Base-by-base conservation (phyloP, 2,113 vertebrate genomes). In the Neogobius melanostomus region DNA sequence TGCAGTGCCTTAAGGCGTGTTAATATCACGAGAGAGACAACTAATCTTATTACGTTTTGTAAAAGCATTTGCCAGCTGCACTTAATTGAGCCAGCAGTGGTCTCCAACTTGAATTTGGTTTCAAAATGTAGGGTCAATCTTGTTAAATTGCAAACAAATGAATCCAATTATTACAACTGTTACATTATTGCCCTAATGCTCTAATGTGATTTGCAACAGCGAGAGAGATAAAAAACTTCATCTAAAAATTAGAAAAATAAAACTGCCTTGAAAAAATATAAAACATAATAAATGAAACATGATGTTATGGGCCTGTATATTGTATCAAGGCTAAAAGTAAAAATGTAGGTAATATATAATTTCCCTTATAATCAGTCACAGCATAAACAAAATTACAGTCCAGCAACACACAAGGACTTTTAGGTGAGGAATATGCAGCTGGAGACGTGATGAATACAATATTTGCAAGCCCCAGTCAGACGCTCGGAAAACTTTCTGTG, bases 21-120 rank as follows among this genome's bases (percentile, higher is more conserved):
- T 64, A 11, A 59, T 46, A 65, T 67, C 69, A 28, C 82, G 47
- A 6, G 69, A 77, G 77, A 73, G 64, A 14, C 63, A 42, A 59
- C 74, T 88, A 85, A 88, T 88, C 83, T 85, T 70, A 60, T 89
- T 87, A 86, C 47, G 68, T n/a, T 81, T 71, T 78, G 77, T 77
- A 81, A 86, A 87, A 82, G 75, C 77, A 85, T 87, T 82, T 77
- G 64, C 68, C 36, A 57, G 65, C 36, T 61, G 65, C 63, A 56
- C 60, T 65, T 85, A 87, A 89, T 85, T 85, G 69, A 69, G 48
- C 53, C 68, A 74, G 77, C 64, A 64, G 67, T 71, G 0, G 63
- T 66, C 68, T 36, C 28, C 28, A 36, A 67, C 60, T 67, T 72
- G 80, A 36, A 36, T 66, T 62, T 84, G 84, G 53, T 28, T 80